Evolutionary conservation across 2,113 vertebrate genomes (phyloP).

Genomic region (Athene cunicularia): DNA sequence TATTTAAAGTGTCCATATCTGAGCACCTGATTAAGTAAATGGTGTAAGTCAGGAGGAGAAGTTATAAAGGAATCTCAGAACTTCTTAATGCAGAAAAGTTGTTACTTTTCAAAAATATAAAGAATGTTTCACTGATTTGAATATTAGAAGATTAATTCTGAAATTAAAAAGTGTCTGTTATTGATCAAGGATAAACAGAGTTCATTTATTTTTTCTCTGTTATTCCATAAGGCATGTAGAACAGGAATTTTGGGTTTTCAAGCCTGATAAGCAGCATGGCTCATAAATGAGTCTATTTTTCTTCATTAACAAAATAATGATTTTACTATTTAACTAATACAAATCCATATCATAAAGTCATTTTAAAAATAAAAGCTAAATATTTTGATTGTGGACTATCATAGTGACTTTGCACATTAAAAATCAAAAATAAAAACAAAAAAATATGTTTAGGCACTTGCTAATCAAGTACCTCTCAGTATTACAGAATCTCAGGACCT

Average conservation of each 20-base stretch:
- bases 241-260: neutral
- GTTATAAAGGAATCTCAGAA: neutral
- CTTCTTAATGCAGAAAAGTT: neutral
- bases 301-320: neutral
- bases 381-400: neutral
- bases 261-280: neutral
- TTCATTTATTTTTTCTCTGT: neutral
- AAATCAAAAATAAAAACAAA: neutral
- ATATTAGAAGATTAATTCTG: neutral
- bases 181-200: neutral
- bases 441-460: neutral
- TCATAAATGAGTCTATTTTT: neutral
- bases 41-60: neutral
- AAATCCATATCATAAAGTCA: neutral
- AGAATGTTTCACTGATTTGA: neutral
- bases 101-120: neutral
- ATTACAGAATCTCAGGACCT: too few relatives aligned
- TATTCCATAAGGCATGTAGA: neutral
- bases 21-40: neutral
- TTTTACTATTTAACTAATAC: neutral
- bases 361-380: neutral
- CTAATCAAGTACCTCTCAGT: fast-evolving
- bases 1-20: neutral
- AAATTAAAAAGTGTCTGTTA: neutral
- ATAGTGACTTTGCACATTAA: neutral